Evolutionary conservation across 2,113 vertebrate genomes (phyloP), one percentile per base, ranked within the genome.

Genomic region (Cercocebus atys): DNA sequence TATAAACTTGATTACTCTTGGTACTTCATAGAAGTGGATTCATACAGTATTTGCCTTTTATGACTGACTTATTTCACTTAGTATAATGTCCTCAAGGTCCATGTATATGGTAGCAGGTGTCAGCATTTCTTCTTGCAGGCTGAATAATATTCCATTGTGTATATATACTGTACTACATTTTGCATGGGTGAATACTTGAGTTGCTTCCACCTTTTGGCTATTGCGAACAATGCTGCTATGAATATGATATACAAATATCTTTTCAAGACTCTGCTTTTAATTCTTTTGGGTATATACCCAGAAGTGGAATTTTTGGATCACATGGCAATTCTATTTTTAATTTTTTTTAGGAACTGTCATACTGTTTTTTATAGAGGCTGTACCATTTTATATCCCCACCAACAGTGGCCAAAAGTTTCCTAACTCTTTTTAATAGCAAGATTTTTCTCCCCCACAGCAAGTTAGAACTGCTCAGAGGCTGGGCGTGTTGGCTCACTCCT

Each of bases 401-500:
- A 32, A 40, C 35, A 68, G 35, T 5, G 85, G 9, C 17, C 47
- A 40, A 32, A 55, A 57, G 55, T 38, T 92, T 68, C 61, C 35
- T 17, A 75, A 59, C 25, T 88, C 70, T 90, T 97, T 88, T 90
- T 93, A 72, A 38, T 35, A 91, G 70, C 55, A 93, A 52, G 25
- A 84, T 97, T 95, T 93, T 38, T 61, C 76, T 55, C 85, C n/a
- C n/a, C 8, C 1, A 64, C 94, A 93, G 96, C 93, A 95, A 66
- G 94, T 89, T 88, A 83, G 25, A 96, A 92, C 76, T 90, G 73
- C 64, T 98, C 87, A 52, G 79, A 94, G 97, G 27, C 61, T 64
- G 27, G 27, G 27, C 5, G 5, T 12, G 12, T 12, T 30, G 27
- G 12, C 27, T 64, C 27, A 64, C 27, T 64, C 61, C 27, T 64